Evolutionary conservation across 2,888 invertebrate genomes (phyloP), one percentile per base, ranked within the genome.

Genomic region (Tachystola acroxantha): DNA sequence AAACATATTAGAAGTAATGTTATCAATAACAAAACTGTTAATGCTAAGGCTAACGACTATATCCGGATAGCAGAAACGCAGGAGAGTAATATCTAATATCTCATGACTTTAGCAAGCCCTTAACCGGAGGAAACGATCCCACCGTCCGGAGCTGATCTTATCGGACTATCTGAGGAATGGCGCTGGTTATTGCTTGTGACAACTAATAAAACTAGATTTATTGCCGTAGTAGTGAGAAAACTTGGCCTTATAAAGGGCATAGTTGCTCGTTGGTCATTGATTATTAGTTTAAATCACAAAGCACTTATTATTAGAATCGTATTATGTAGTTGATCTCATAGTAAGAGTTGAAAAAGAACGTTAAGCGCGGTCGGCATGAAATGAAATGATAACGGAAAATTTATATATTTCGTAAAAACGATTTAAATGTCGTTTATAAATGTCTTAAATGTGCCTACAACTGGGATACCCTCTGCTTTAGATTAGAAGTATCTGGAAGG

Each of bases 231-330:
- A 46, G 47, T 37, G n/a, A n/a, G n/a, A 40, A 36, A 3, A 46
- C 51, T 53, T 50, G 43, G 54, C 56, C 52, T 52, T 46, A 50
- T 53, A 46, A 48, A 45, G 28, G 34, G 31, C 48, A 53, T 57
- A 56, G 57, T 53, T 57, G 16, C 16, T n/a, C n/a, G n/a, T n/a
- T n/a, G n/a, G n/a, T n/a, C n/a, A n/a, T n/a, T n/a, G n/a, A n/a
- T n/a, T n/a, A n/a, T n/a, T n/a, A n/a, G n/a, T n/a, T n/a, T n/a
- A n/a, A n/a, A n/a, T n/a, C n/a, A 51, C 46, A 49, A 53, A 62
- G 24, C 55, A 54, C 57, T 59, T 48, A 52, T 74, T 75, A 69
- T 54, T 65, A 54, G 20, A 4, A 6, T 4, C 57, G n/a, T n/a
- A n/a, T n/a, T n/a, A n/a, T n/a, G n/a, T n/a, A n/a, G n/a, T n/a